Evolutionary conservation across 2,888 invertebrate species (phyloP).

Genomic region (Tholera decimalis): DNA sequence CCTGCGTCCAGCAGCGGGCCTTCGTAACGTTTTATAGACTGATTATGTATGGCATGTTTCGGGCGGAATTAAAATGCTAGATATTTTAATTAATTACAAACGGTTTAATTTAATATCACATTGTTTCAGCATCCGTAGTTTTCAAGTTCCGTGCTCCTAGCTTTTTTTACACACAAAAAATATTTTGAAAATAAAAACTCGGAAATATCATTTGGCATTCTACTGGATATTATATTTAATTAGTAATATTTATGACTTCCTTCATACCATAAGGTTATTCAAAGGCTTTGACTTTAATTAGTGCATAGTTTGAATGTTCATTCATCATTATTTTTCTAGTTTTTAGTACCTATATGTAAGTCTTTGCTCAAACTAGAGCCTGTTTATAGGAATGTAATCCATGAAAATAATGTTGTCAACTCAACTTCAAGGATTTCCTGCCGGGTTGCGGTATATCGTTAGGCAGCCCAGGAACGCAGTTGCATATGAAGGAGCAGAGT

Average conservation of each 20-base stretch:
- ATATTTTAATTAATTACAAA: background rate
- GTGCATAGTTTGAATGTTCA: conserved; percentile 55
- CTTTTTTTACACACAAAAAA: conserved; percentile 16
- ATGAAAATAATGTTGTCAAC: too few species aligned
- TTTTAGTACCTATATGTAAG: conserved; percentile 22
- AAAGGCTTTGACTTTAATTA: conserved; percentile 47
- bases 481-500: too few species aligned
- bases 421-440: too few species aligned
- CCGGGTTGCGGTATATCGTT: too few species aligned
- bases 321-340: conserved; percentile 25
- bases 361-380: too few species aligned
- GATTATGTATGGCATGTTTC: too few species aligned
- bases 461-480: too few species aligned
- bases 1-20: too few species aligned
- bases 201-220: conserved; percentile 44
- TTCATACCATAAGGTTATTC: conserved; percentile 35
- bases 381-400: too few species aligned
- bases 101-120: conserved; percentile 14
- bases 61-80: background rate
- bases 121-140: conserved; percentile 11
- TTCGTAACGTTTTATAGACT: too few species aligned
- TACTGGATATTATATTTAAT: conserved; percentile 46
- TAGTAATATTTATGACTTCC: conserved; percentile 65
- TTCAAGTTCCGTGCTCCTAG: conserved; percentile 10
- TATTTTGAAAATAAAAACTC: conserved; percentile 21